phyloP scores from a whole-genome alignment of 2,797 vertebrate species.

The Triplophysa bombifrons region DNA sequence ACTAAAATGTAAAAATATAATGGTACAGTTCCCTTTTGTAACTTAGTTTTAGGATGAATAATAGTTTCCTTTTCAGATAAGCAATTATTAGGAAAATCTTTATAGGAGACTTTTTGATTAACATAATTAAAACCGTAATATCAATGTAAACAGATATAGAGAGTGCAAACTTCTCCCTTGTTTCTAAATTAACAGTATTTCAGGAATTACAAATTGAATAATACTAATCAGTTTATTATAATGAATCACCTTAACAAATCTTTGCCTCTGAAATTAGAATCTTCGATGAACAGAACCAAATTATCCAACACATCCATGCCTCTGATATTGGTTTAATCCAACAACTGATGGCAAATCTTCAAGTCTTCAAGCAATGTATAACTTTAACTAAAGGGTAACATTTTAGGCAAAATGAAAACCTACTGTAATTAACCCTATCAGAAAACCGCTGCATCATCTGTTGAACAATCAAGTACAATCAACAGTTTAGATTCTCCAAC shows the following conservation, averaged over 20 bases:
- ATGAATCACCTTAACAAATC: neutral
- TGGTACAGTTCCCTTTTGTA: neutral
- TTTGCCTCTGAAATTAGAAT: neutral
- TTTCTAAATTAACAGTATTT: no score
- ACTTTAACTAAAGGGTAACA: neutral
- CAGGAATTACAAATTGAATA: neutral
- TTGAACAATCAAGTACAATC: slow-evolving; percentile 17
- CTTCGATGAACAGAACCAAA: neutral
- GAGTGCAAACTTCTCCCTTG: neutral
- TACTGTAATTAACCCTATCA: neutral
- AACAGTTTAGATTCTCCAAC: slow-evolving; percentile 1
- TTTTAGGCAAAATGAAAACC: slow-evolving; percentile 3
- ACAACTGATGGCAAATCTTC: neutral
- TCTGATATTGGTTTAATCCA: neutral
- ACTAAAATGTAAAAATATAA: neutral
- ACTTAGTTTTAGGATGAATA: no score
- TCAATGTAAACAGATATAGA: neutral
- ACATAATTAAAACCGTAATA: neutral
- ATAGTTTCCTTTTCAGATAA: neutral
- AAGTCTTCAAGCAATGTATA: neutral
- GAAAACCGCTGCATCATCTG: slow-evolving; percentile 9
- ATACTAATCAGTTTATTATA: neutral
- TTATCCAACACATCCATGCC: neutral
- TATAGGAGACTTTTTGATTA: neutral
- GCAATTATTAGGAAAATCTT: neutral